Conservation (phyloP, 1,140 invertebrate genomes). For the Bombus huntii region DNA sequence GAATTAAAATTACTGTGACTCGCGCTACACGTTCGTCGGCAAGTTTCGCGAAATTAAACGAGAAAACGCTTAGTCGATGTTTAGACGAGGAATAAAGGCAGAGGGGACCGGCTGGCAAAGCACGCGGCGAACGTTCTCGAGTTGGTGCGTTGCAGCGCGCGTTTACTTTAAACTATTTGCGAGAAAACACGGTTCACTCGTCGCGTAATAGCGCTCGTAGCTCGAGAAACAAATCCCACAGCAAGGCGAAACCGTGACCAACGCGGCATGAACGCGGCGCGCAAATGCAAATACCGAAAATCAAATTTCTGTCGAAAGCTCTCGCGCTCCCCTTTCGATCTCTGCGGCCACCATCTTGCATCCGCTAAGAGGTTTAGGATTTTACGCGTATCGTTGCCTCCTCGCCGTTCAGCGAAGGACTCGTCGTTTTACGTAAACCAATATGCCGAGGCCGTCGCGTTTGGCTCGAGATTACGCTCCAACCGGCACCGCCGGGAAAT, state of each 20-base stretch:
- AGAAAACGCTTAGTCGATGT: neutral
- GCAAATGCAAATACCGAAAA: neutral
- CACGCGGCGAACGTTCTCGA: neutral
- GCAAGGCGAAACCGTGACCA: neutral
- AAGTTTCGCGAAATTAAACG: neutral
- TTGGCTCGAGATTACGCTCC: constrained; percentile 16
- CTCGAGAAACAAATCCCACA: neutral
- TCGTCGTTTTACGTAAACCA: constrained; percentile 42
- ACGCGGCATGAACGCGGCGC: too few relatives aligned
- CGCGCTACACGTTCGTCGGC: neutral
- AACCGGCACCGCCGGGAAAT: constrained; percentile 28
- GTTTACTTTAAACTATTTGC: constrained; percentile 8
- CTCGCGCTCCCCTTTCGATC: neutral
- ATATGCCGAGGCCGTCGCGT: neutral
- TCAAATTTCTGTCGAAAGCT: neutral
- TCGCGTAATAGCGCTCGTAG: neutral
- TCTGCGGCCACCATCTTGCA: too few relatives aligned
- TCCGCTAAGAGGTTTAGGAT: constrained; percentile 26
- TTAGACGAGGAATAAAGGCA: neutral
- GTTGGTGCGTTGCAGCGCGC: neutral
- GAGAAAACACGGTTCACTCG: constrained; percentile 2
- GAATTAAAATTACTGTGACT: too few relatives aligned
- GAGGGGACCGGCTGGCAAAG: neutral
- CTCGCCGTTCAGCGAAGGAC: neutral
- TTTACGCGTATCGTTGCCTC: constrained; percentile 20